These are phyloP conservation scores for Callitettix versicolor DNA, from an alignment of 1,140 invertebrate genomes.

Conservation along the genomic window DNA sequence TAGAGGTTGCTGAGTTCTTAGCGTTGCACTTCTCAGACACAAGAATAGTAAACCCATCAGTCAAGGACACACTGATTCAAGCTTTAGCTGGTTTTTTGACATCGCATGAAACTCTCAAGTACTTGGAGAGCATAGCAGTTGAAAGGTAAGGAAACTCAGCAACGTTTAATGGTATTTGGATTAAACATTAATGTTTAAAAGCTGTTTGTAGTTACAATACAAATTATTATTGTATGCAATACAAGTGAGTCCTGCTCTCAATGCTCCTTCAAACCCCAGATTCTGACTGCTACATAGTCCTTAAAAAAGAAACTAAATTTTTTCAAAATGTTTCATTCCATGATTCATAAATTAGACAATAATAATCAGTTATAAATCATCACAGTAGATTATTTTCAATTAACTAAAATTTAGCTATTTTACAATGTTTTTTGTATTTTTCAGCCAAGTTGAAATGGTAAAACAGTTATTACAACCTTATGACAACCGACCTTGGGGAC, in stretches of 20 bases:
- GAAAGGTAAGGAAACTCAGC: slow-evolving; percentile 34
- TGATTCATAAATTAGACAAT: no score
- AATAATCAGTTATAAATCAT: background rate
- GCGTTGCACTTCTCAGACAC: slow-evolving; percentile 63
- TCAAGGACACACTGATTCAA: slow-evolving; percentile 64
- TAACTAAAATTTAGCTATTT: background rate
- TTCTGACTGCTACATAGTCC: no score
- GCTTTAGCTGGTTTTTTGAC: slow-evolving; percentile 61
- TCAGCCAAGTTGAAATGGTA: slow-evolving; percentile 36
- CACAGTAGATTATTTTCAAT: background rate
- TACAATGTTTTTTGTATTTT: no score
- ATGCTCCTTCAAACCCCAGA: no score
- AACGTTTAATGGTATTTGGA: background rate
- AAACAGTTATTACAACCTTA: slow-evolving; percentile 61
- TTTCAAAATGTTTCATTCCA: no score
- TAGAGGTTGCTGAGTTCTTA: slow-evolving; percentile 58
- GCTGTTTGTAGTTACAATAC: background rate
- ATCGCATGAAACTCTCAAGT: slow-evolving; percentile 43
- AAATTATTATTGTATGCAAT: background rate
- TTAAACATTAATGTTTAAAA: background rate
- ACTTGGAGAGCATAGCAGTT: slow-evolving; percentile 49
- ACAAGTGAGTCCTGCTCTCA: background rate
- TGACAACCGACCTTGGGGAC: slow-evolving; percentile 74
- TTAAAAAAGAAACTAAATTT: no score
- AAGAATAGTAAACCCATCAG: slow-evolving; percentile 61